These are phyloP conservation scores for Pantherophis vulpinus DNA, from an alignment of 2,797 vertebrate genomes.

Conservation along the genomic window DNA sequence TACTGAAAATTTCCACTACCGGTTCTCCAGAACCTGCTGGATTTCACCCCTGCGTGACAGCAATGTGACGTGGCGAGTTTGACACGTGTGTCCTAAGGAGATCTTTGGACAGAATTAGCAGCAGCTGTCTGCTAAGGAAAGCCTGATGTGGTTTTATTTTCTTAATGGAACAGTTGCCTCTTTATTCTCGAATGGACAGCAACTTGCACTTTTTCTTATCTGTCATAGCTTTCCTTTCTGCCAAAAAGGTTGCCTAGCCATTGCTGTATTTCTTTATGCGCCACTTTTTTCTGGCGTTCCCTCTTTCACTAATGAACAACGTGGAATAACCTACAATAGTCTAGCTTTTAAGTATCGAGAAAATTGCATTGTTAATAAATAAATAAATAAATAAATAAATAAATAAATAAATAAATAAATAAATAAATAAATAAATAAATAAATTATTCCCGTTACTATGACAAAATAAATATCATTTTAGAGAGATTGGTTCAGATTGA, in stretches of 20 bases:
- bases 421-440: too few species aligned
- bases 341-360: neutral
- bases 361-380: neutral
- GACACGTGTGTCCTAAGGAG: accelerated
- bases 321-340: accelerated
- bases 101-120: neutral
- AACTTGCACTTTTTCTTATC: neutral
- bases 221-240: conserved; percentile 6
- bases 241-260: conserved; percentile 2
- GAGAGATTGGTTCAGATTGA: neutral
- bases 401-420: too few species aligned
- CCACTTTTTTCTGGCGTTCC: neutral
- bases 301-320: neutral
- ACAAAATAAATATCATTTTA: neutral
- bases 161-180: neutral
- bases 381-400: too few species aligned
- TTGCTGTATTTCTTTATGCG: neutral
- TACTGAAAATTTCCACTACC: too few species aligned
- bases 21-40: too few species aligned
- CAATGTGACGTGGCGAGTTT: too few species aligned
- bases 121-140: neutral
- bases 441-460: neutral
- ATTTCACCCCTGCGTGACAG: too few species aligned
- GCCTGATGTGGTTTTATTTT: conserved; percentile 22
- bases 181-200: neutral